phyloP scores from a whole-genome alignment of 2,888 invertebrate species.

The Polydrusus tereticollis region DNA sequence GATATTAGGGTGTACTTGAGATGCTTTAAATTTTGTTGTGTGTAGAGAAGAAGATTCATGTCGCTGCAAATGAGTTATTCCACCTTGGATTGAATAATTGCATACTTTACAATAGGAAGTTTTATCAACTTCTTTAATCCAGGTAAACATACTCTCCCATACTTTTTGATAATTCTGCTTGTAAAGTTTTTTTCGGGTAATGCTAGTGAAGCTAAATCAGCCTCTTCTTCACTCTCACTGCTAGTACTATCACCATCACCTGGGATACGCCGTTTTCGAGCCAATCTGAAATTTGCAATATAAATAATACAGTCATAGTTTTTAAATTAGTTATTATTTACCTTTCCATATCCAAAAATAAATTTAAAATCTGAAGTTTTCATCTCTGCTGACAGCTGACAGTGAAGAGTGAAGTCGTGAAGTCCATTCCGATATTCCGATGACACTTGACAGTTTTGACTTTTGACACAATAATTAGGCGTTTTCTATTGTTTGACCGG shows the following conservation, averaged over 20 bases:
- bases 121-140: conserved; percentile 13
- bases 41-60: conserved; percentile 21
- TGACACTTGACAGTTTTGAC: neutral
- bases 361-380: neutral
- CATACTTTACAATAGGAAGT: neutral
- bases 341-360: neutral
- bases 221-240: neutral
- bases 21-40: conserved; percentile 16
- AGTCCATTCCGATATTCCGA: neutral
- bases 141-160: conserved; percentile 20
- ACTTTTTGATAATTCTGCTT: conserved; percentile 14
- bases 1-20: conserved; percentile 18
- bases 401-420: too few species aligned
- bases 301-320: neutral
- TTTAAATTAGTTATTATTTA: neutral
- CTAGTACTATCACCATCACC: neutral
- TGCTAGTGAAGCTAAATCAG: neutral
- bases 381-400: neutral
- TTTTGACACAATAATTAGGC: neutral
- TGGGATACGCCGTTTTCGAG: neutral
- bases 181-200: conserved; percentile 11
- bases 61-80: conserved; percentile 26
- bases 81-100: conserved; percentile 4
- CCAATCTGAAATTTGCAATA: neutral
- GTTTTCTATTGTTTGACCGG: neutral